These are phyloP conservation scores for Catonia carolina DNA, from an alignment of 2,888 invertebrate genomes.

Conservation along the genomic window DNA sequence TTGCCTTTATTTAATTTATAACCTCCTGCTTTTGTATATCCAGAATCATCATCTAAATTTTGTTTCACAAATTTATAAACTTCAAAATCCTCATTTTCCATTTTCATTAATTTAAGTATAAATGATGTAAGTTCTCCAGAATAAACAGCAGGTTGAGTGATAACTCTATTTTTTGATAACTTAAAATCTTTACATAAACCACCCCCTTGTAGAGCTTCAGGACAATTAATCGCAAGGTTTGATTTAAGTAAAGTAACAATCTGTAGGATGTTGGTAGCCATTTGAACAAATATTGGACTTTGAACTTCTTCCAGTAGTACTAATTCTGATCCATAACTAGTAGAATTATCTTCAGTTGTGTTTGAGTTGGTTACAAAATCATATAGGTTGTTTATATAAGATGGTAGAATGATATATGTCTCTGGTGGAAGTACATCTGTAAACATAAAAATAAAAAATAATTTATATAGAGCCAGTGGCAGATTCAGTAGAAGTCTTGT, in stretches of 20 bases:
- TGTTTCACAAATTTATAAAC: conserved; percentile 20
- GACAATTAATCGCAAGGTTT: conserved; percentile 25
- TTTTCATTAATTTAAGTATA: conserved; percentile 20
- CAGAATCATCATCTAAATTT: conserved; percentile 6
- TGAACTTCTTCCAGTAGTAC: conserved; percentile 7
- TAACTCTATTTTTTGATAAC: conserved; percentile 11
- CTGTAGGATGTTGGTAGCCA: conserved; percentile 27
- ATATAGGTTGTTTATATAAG: background rate
- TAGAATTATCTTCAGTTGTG: conserved; percentile 10
- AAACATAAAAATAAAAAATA: no score
- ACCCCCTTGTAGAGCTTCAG: background rate
- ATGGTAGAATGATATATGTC: conserved; percentile 6
- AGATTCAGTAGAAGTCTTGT: no score
- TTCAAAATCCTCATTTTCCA: conserved; percentile 25
- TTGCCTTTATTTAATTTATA: conserved; percentile 20
- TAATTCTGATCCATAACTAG: conserved; percentile 2
- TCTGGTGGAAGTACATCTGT: background rate
- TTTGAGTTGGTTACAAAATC: background rate
- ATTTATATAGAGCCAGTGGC: no score
- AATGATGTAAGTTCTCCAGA: conserved; percentile 6
- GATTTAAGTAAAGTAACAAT: conserved; percentile 26
- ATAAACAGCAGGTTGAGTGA: conserved; percentile 8
- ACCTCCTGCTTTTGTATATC: conserved; percentile 21
- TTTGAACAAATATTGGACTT: conserved; percentile 21
- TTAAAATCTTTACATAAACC: conserved; percentile 16